Base-by-base conservation (phyloP, 2,113 vertebrate genomes). In the Cottus gobio region DNA sequence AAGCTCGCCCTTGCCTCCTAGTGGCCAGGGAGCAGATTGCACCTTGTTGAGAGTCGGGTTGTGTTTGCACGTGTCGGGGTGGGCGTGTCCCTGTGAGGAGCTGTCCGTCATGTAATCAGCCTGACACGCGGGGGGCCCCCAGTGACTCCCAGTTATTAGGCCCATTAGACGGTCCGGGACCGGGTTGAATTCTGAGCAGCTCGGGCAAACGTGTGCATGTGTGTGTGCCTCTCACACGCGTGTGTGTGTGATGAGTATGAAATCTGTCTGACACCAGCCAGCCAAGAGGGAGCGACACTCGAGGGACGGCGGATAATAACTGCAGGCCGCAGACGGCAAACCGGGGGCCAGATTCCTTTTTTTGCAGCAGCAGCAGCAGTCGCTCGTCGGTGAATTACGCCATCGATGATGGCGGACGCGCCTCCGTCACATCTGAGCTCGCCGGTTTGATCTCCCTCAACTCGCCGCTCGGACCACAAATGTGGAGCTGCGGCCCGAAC, bases 1-100 rank as follows among this genome's bases (percentile, higher is more conserved):
- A 92, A 95, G 96, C 95, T 95, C 96, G 92, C 91, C 92, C 87
- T 95, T 96, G 96, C 96, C 96, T 95, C 95, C 96, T 96, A 89
- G 95, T 96, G 96, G 96, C 13, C 72, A 74, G 5, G 18, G 20
- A 30, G 5, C 24, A 11, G 30, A 22, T 71, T 89, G 64, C 90
- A 82, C 54, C 37, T 36, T 28, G 15, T 10, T 31, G 67, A 69
- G 36, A 28, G 36, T 26, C 39, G 62, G 77, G 81, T 82, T 82
- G 65, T 83, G 65, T 79, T 75, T 80, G 82, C 44, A 74, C 76
- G 79, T 81, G 87, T 87, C 77, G 63, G 74, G n/a, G 78, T 85
- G 85, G 69, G 77, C 61, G 89, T 89, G 82, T 78, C 77, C 39
- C 12, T 37, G 84, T 90, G 87, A 82, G 69, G 85, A 91, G 87